phyloP scores from a whole-genome alignment of 2,888 invertebrate species.

The Acanthacorydalis orientalis region DNA sequence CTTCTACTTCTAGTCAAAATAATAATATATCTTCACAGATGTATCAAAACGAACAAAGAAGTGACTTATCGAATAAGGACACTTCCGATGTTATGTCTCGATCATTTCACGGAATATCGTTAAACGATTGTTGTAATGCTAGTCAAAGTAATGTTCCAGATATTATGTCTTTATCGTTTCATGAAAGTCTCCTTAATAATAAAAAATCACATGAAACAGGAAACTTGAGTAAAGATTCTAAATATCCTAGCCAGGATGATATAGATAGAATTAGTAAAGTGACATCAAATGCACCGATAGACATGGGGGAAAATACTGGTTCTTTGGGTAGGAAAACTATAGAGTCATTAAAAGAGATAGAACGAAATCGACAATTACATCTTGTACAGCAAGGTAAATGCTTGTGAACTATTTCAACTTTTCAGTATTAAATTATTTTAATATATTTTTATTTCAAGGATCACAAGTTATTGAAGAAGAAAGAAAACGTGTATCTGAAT shows the following conservation, averaged over 20 bases:
- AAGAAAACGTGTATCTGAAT: constrained; percentile 66
- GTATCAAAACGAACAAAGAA: too few relatives aligned
- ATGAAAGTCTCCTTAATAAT: constrained; percentile 4
- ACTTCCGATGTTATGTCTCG: constrained; percentile 20
- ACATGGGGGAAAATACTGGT: constrained; percentile 47
- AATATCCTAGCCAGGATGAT: constrained; percentile 60
- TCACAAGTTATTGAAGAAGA: constrained; percentile 86
- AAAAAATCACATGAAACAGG: neutral
- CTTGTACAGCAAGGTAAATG: constrained; percentile 69
- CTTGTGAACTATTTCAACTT: neutral
- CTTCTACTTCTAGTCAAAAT: too few relatives aligned
- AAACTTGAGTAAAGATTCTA: constrained; percentile 13
- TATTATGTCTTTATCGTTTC: constrained; percentile 2
- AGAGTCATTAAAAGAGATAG: constrained; percentile 78
- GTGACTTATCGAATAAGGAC: neutral
- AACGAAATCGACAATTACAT: constrained; percentile 70
- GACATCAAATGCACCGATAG: constrained; percentile 66
- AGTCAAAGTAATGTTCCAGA: neutral
- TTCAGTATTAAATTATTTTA: neutral
- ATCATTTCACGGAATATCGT: constrained; percentile 25
- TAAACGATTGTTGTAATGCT: constrained; percentile 18
- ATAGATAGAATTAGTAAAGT: constrained; percentile 78
- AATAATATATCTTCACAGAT: constrained; percentile 12
- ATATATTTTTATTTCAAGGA: constrained; percentile 33
- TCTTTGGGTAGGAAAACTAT: constrained; percentile 61